Evolutionary conservation across 2,113 vertebrate genomes (phyloP).

Genomic region (Pygoscelis antarcticus): DNA sequence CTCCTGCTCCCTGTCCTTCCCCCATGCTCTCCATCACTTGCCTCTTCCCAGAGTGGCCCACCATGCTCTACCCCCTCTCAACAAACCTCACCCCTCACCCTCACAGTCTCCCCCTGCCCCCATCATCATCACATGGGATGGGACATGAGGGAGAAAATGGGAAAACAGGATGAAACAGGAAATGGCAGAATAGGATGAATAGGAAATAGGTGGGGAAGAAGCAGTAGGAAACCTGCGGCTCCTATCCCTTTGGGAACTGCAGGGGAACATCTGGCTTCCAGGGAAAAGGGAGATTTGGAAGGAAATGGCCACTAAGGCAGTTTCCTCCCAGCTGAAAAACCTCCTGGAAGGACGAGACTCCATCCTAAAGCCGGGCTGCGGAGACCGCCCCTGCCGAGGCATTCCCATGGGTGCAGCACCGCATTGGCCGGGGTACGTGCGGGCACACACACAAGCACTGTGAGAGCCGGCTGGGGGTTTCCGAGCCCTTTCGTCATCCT

Average conservation of each 20-base stretch:
- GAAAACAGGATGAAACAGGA: background rate
- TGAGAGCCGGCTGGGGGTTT: background rate
- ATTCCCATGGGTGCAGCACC: background rate
- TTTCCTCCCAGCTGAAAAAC: background rate
- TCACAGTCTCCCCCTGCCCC: background rate
- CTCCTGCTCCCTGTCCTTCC: background rate
- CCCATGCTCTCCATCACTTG: background rate
- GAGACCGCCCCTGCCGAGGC: background rate
- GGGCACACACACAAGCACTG: background rate
- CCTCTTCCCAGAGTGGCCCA: background rate
- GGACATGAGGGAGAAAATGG: background rate
- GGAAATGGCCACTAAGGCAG: background rate
- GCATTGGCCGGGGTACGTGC: fast-evolving
- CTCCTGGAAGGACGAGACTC: background rate
- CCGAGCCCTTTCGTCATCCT: background rate
- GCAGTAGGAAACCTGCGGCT: background rate
- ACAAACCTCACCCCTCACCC: background rate
- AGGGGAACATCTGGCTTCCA: background rate
- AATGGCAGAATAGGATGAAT: background rate
- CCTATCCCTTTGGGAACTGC: background rate
- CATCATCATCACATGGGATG: background rate
- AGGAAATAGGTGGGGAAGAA: background rate
- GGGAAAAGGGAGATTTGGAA: background rate
- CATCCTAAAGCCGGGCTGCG: background rate
- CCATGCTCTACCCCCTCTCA: background rate